Conservation (phyloP, 1,140 invertebrate genomes). For the Manduca sexta region DNA sequence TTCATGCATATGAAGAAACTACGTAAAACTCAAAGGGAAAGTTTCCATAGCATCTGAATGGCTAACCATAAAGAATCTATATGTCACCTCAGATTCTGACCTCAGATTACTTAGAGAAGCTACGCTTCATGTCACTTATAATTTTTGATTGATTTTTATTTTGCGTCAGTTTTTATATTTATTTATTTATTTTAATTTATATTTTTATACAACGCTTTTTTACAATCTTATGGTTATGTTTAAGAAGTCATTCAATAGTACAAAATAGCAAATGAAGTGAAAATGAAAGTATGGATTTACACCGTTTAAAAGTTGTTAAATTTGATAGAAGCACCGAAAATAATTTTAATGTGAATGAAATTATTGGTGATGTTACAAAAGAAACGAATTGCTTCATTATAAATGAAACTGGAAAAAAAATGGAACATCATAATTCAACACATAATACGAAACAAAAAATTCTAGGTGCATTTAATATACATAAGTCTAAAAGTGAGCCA, state of each 20-base stretch:
- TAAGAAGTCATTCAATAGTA: no score
- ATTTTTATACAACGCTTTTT: background rate
- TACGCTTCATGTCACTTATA: no score
- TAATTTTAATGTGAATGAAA: no score
- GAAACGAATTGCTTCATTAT: background rate
- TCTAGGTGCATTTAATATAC: background rate
- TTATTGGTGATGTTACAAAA: background rate
- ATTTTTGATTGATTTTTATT: constrained; percentile 4
- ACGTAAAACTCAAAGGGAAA: no score
- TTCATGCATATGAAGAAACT: no score
- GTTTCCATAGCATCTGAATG: no score
- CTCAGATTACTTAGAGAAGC: no score
- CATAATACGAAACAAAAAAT: no score
- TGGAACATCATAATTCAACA: background rate
- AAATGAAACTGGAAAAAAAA: background rate
- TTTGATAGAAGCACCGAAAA: constrained; percentile 5
- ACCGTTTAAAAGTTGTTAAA: constrained; percentile 12
- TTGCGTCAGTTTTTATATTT: constrained; percentile 5
- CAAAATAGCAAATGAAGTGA: no score
- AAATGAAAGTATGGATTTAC: constrained; percentile 10
- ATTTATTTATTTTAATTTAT: constrained; percentile 3
- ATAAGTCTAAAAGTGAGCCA: background rate
- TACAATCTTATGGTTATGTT: background rate
- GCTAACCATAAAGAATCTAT: no score
- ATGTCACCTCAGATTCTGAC: no score